These are phyloP conservation scores for Gnathonemus echidnorhynchus DNA, from an alignment of 2,113 vertebrate species.

Conservation along the genomic window DNA sequence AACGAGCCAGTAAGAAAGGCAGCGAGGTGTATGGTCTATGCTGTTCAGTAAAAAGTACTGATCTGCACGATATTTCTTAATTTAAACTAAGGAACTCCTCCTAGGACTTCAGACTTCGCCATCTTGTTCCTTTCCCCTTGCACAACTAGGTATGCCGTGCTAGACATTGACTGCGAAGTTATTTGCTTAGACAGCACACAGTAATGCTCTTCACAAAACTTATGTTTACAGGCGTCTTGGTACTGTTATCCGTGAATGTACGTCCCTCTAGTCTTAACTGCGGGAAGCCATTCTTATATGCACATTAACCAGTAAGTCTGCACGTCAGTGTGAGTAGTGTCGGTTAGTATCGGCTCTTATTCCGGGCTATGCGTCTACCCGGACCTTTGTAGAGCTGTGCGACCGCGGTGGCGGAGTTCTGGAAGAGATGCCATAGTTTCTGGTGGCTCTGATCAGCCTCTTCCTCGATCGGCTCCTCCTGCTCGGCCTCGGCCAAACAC, in stretches of 20 bases:
- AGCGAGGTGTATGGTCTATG: background rate
- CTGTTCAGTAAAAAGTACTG: background rate
- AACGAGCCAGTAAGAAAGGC: background rate
- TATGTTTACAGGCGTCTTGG: background rate
- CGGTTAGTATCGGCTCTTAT: background rate
- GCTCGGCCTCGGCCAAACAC: conserved; percentile 86
- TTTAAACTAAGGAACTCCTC: conserved; percentile 51
- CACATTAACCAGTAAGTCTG: background rate
- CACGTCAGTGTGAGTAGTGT: background rate
- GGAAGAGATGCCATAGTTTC: conserved; percentile 92
- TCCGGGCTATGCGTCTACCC: background rate
- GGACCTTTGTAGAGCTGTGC: conserved; percentile 96
- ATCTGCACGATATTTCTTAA: conserved; percentile 29
- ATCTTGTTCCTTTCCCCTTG: conserved; percentile 51
- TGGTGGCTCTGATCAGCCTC: conserved; percentile 80
- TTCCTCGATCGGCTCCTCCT: conserved; percentile 74
- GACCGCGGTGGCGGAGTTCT: conserved; percentile 88
- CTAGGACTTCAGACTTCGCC: conserved; percentile 50
- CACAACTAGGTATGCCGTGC: background rate
- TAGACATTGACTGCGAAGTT: background rate
- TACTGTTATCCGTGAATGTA: background rate
- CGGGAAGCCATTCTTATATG: background rate
- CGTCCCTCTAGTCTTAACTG: background rate
- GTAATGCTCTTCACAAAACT: background rate
- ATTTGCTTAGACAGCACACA: background rate